Percentiles rank a stretch among this genome's conserved stretches.
Evolutionary conservation across 1,140 invertebrate genomes (phyloP).

Genomic region (Drosophila carrolli): DNA sequence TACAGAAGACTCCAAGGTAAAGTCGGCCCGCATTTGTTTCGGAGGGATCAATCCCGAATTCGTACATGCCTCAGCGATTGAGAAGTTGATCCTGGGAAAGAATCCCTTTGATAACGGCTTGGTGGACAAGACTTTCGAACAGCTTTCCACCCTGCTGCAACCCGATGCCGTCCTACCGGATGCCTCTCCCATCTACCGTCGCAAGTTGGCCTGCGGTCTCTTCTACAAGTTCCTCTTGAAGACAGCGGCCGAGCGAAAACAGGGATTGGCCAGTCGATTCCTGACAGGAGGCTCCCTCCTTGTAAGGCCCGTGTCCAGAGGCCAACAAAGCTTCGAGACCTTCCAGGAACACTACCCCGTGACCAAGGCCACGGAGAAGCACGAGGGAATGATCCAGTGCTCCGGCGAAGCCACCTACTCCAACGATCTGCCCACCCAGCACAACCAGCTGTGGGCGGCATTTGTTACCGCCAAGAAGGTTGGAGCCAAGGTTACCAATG

Average conservation of each 20-base stretch:
- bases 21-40: constrained; percentile 85
- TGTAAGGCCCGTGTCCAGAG: constrained; percentile 87
- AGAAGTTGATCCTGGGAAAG: constrained; percentile 88
- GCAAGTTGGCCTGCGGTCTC: constrained; percentile 88
- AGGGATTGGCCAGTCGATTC: constrained; percentile 72
- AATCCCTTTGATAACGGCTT: constrained; percentile 85
- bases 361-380: constrained; percentile 89
- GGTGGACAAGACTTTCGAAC: constrained; percentile 86
- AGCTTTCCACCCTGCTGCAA: constrained; percentile 87
- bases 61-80: constrained; percentile 89
- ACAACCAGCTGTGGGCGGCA: constrained; percentile 88
- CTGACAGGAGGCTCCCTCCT: constrained; percentile 85
- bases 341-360: constrained; percentile 89
- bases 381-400: constrained; percentile 89
- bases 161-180: constrained; percentile 88
- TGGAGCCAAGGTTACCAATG: constrained; percentile 85
- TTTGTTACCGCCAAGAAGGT: constrained; percentile 87
- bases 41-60: constrained; percentile 90
- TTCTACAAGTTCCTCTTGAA: constrained; percentile 90
- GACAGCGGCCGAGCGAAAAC: constrained; percentile 81
- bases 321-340: constrained; percentile 89
- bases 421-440: constrained; percentile 87
- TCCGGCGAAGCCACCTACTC: constrained; percentile 89
- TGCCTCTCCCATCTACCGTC: constrained; percentile 88
- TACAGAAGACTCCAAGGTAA: constrained; percentile 67